A percentile compares a stretch with the other conserved stretches of the same genome.
Evolutionary conservation across 92 coral and sea anemone genomes (phyloP).

Genomic region (Paragorgia papillata): DNA sequence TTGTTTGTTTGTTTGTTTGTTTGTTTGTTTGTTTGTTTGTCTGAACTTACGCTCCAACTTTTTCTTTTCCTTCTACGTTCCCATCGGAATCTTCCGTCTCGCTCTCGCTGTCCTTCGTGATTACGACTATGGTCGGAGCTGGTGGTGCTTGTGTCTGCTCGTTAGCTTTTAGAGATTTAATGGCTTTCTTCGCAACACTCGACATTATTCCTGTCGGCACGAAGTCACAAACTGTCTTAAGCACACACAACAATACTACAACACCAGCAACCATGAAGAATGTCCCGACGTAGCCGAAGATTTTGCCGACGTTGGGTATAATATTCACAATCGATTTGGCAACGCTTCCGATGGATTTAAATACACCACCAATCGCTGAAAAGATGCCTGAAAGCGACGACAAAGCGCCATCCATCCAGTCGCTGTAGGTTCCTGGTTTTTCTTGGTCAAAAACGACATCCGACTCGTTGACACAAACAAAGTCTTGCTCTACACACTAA

Average conservation of each 20-base stretch:
- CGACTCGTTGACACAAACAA: conserved; percentile 21
- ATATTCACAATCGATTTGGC: neutral
- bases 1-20: too few relatives aligned
- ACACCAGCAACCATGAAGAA: neutral
- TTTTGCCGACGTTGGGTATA: neutral
- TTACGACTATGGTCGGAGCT: conserved; percentile 15
- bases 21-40: too few relatives aligned
- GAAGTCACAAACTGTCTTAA: conserved; percentile 12
- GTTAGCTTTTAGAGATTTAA: conserved; percentile 7
- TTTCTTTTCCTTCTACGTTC: neutral
- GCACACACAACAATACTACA: neutral
- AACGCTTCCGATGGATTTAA: neutral
- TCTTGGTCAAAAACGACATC: conserved; percentile 11
- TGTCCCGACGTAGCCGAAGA: neutral
- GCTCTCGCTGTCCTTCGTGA: conserved; percentile 25
- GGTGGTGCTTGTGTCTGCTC: conserved; percentile 8
- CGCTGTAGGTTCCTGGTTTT: conserved; percentile 7
- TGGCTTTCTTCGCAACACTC: conserved; percentile 10
- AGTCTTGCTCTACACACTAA: conserved; percentile 38
- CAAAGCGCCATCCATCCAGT: conserved; percentile 10
- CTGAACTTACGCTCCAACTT: neutral
- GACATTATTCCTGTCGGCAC: conserved; percentile 9
- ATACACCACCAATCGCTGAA: neutral
- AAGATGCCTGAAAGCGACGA: neutral
- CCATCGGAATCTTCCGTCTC: conserved; percentile 11